Evolutionary conservation across 2,797 vertebrate species (phyloP).

Genomic region (Halcyon chelicuti): DNA sequence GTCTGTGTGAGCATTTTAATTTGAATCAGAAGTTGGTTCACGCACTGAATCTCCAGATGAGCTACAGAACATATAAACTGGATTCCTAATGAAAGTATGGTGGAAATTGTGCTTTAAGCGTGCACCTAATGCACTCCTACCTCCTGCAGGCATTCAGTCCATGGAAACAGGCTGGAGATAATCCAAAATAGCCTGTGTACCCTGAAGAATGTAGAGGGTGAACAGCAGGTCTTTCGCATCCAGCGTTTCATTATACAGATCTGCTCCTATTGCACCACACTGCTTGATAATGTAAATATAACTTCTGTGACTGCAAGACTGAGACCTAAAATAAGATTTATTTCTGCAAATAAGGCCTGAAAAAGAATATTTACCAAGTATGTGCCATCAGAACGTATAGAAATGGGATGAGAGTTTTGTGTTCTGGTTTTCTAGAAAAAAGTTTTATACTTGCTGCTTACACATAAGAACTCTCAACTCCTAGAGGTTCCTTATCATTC

Average conservation of each 20-base stretch:
- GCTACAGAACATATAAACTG: not conserved
- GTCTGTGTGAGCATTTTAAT: not conserved
- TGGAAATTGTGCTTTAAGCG: not conserved
- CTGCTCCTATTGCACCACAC: not conserved
- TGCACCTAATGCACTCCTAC: not conserved
- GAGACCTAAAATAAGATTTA: not conserved
- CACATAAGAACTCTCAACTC: not conserved
- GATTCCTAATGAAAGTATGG: not conserved
- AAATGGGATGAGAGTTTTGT: not conserved
- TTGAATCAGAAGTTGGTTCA: not conserved
- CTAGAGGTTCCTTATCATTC: not conserved
- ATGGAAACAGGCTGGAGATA: not conserved
- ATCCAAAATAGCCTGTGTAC: not conserved
- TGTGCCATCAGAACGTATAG: not conserved
- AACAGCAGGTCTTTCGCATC: not conserved
- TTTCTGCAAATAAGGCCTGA: not conserved
- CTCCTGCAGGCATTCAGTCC: not conserved
- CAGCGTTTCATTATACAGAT: not conserved
- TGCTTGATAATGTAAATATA: not conserved
- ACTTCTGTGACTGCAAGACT: not conserved
- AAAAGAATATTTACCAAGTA: not conserved
- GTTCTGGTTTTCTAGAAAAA: not conserved
- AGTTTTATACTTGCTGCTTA: not conserved
- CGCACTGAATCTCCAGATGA: not conserved
- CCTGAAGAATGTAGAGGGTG: not conserved